These are phyloP conservation scores for Neelides sp. DNA, from an alignment of 1,140 invertebrate species.

Conservation along the genomic window DNA sequence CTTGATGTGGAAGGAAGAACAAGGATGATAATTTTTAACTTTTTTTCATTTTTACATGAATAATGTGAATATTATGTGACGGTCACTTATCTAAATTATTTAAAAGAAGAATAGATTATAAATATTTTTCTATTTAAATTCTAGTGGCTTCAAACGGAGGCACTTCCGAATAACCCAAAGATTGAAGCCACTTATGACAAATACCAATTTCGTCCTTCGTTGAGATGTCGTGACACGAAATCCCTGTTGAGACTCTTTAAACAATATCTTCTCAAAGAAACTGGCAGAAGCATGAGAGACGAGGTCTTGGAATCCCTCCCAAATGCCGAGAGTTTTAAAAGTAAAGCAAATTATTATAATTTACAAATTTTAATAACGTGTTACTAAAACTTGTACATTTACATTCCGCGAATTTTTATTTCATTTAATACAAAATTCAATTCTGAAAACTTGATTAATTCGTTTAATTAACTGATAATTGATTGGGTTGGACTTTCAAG, in stretches of 20 bases:
- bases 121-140: slow-evolving; percentile 4
- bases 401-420: too few relatives aligned
- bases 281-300: slow-evolving; percentile 83
- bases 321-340: slow-evolving; percentile 82
- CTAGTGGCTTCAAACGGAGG: slow-evolving; percentile 70
- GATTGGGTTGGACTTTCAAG: too few relatives aligned
- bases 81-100: too few relatives aligned
- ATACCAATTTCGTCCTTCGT: slow-evolving; percentile 84
- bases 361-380: too few relatives aligned
- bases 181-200: slow-evolving; percentile 70
- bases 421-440: too few relatives aligned
- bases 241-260: slow-evolving; percentile 65
- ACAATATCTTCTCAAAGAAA: slow-evolving; percentile 85
- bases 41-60: too few relatives aligned
- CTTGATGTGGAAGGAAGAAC: slow-evolving; percentile 79
- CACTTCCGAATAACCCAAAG: slow-evolving; percentile 86
- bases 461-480: too few relatives aligned
- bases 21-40: slow-evolving; percentile 51
- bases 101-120: too few relatives aligned
- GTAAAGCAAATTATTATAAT: too few relatives aligned
- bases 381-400: too few relatives aligned
- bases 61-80: too few relatives aligned
- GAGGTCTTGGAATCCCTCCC: slow-evolving; percentile 93
- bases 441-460: too few relatives aligned
- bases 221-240: slow-evolving; percentile 80